Evolutionary conservation across 2,797 vertebrate species (phyloP), one percentile per base, ranked within the genome.

Genomic region (Distichodus sexfasciatus): DNA sequence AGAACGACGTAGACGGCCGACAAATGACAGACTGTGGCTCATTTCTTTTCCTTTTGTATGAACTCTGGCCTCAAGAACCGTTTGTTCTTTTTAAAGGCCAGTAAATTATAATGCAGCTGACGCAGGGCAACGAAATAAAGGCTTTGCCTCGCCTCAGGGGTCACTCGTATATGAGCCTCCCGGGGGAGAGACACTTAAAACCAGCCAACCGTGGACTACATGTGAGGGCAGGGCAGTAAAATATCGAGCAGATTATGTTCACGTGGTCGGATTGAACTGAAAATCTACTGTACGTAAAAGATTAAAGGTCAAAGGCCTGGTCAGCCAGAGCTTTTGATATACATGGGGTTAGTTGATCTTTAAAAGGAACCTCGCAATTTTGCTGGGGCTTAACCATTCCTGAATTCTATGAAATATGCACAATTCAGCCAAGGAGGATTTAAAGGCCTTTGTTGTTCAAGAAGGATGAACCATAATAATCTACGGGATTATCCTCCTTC

Each of bases 401-500:
- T n/a, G n/a, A n/a, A n/a, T n/a, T n/a, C n/a, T n/a, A n/a, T n/a
- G n/a, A n/a, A n/a, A n/a, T n/a, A n/a, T n/a, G n/a, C n/a, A n/a
- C n/a, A n/a, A n/a, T n/a, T n/a, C n/a, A n/a, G n/a, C n/a, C n/a
- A n/a, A n/a, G n/a, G n/a, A n/a, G n/a, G n/a, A n/a, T 23, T 86
- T 84, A 84, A 80, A 69, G 69, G 74, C 38, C 35, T 84, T 82
- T 84, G 80, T 81, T 53, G 17, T 81, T n/a, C n/a, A 79, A 81
- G 12, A 72, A 66, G 60, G 69, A 47, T 74, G 65, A 79, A 82
- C 79, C 75, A 59, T 73, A 81, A 77, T 83, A 84, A 88, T 89
- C 87, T 80, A 66, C 67, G 66, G 83, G 86, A 87, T 90, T 87
- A 89, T 87, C 81, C 75, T 68, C 76, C 58, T 58, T 66, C 68